Evolutionary conservation across 2,888 invertebrate species (phyloP).

Genomic region (Volucella inanis): DNA sequence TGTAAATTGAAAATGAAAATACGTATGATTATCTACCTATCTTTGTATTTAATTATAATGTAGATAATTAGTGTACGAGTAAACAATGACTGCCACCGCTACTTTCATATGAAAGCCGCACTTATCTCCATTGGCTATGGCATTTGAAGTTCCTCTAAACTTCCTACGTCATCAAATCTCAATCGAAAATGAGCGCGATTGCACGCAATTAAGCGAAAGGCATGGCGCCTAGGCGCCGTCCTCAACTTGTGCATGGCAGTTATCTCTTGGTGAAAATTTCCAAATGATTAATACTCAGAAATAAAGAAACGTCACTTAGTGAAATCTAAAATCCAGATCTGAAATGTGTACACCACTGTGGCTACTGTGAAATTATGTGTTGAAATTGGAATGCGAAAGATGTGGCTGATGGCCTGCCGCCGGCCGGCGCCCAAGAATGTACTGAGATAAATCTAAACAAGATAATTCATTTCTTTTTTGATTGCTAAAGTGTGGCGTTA

Average conservation of each 20-base stretch:
- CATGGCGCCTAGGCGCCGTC: constrained; percentile 71
- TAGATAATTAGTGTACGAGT: too few species aligned
- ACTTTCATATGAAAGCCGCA: constrained; percentile 39
- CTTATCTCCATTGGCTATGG: constrained; percentile 37
- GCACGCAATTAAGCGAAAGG: constrained; percentile 62
- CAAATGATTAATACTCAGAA: constrained; percentile 71
- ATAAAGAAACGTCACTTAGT: constrained; percentile 69
- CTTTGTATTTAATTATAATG: constrained; percentile 36
- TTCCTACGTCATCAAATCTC: constrained; percentile 68
- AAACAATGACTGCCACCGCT: not conserved
- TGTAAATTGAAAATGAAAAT: constrained; percentile 37
- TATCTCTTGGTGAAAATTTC: constrained; percentile 64
- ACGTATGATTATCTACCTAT: constrained; percentile 27
- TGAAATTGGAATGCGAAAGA: constrained; percentile 67
- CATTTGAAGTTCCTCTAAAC: constrained; percentile 37
- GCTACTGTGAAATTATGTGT: constrained; percentile 49
- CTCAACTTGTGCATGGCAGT: constrained; percentile 49
- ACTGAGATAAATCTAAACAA: constrained; percentile 72
- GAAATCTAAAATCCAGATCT: constrained; percentile 29
- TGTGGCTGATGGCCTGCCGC: constrained; percentile 49
- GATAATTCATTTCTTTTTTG: constrained; percentile 69
- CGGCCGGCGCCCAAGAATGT: constrained; percentile 53
- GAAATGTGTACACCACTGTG: constrained; percentile 48
- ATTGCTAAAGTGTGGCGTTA: constrained; percentile 69
- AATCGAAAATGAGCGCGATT: constrained; percentile 61